These are phyloP conservation scores for Trachelus iudaicus DNA, from an alignment of 2,888 invertebrate species.

Conservation along the genomic window DNA sequence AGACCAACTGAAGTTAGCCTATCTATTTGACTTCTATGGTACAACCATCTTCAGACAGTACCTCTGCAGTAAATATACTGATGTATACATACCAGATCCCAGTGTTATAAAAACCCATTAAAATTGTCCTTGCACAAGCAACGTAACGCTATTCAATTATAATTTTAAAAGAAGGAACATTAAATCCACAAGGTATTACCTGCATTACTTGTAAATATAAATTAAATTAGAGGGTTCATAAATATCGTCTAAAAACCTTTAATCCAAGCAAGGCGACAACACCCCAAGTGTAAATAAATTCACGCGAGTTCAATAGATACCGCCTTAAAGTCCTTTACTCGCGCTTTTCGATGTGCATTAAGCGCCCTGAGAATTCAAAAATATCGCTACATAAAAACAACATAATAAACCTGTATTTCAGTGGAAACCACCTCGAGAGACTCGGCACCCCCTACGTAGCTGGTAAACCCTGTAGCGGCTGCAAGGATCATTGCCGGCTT, in stretches of 20 bases:
- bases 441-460: slow-evolving; percentile 76
- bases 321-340: neutral
- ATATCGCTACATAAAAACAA: neutral
- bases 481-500: slow-evolving; percentile 73
- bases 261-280: neutral
- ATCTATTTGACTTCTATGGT: no score
- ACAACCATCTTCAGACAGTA: no score
- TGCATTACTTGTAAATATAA: neutral
- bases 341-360: neutral
- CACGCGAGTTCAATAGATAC: neutral
- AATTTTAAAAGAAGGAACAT: neutral
- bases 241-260: neutral
- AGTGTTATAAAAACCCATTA: neutral
- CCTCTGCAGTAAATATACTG: no score
- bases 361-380: neutral
- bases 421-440: slow-evolving; percentile 75
- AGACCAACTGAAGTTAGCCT: no score
- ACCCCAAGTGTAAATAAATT: neutral
- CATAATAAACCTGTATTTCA: slow-evolving; percentile 60
- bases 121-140: neutral
- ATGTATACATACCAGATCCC: neutral
- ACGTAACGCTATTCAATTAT: neutral
- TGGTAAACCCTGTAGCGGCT: slow-evolving; percentile 75
- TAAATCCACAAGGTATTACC: neutral
- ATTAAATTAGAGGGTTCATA: neutral